A percentile compares a stretch with the other conserved stretches of the same genome.
Evolutionary conservation across 2,888 invertebrate genomes (phyloP).

Genomic region (Adelognathus sp.): DNA sequence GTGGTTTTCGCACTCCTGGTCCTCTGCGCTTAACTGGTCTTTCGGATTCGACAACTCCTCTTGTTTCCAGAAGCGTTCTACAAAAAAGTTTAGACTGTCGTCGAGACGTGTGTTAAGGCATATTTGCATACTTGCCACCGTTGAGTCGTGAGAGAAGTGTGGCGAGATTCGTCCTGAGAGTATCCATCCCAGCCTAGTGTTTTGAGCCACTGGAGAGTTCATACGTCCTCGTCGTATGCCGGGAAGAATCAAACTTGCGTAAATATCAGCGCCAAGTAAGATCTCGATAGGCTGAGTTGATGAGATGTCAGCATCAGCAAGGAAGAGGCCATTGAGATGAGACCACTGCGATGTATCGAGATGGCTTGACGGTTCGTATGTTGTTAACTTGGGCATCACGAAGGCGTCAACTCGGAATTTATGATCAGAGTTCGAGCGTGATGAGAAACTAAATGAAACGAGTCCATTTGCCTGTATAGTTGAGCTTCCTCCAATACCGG

Average conservation of each 20-base stretch:
- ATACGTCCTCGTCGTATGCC: background rate
- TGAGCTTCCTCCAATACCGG: background rate
- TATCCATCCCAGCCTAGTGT: background rate
- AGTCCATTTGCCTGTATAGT: too few relatives aligned
- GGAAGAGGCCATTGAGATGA: background rate
- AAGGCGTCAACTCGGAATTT: background rate
- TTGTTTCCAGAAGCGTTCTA: background rate
- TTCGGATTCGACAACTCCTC: background rate
- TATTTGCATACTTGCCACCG: background rate
- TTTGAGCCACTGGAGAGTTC: background rate
- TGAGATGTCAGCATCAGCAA: background rate
- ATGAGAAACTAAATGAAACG: too few relatives aligned
- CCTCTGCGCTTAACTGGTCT: background rate
- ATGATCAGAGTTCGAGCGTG: too few relatives aligned
- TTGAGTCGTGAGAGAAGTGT: background rate
- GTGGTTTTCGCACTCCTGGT: constrained; percentile 1
- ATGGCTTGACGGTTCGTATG: too few relatives aligned
- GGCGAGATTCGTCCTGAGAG: background rate
- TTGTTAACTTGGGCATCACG: background rate
- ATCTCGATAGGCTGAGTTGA: background rate
- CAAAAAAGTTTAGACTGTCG: too few relatives aligned
- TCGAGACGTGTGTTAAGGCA: too few relatives aligned
- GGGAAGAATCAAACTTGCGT: background rate
- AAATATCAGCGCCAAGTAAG: background rate
- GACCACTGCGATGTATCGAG: background rate